Conservation (phyloP, 1,140 invertebrate species). For the Doryteuthis pealeii region DNA sequence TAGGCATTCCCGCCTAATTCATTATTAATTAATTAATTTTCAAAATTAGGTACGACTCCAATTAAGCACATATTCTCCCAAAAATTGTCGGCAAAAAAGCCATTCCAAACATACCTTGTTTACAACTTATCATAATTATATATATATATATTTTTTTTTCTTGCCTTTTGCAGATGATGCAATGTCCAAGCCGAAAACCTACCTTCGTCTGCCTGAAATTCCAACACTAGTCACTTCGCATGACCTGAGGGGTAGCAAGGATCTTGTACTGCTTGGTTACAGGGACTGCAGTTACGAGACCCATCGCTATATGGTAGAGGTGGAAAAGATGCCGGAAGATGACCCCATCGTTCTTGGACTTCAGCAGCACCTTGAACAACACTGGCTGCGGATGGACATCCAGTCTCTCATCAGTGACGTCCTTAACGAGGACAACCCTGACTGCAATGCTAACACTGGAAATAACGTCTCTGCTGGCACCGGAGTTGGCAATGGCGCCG, state of each 20-base stretch:
- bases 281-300: conserved; percentile 56
- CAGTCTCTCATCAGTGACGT: not conserved
- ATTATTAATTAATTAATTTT: too few species aligned
- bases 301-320: conserved; percentile 53
- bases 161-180: not conserved
- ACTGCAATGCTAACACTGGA: too few species aligned
- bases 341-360: conserved; percentile 55
- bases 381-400: conserved; percentile 14
- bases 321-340: conserved; percentile 47
- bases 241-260: not conserved
- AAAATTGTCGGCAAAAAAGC: too few species aligned
- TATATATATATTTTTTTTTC: not conserved
- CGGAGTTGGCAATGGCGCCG: too few species aligned
- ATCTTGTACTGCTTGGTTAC: conserved; percentile 43
- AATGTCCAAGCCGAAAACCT: not conserved
- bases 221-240: not conserved
- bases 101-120: too few species aligned
- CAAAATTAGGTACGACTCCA: too few species aligned
- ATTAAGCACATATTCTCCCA: too few species aligned
- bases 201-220: not conserved
- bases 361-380: conserved; percentile 40
- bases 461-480: too few species aligned
- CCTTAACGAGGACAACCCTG: too few species aligned
- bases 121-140: too few species aligned
- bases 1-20: too few species aligned